Conservation (phyloP, 2,888 invertebrate genomes). For the Trypoxylon attenuatum region DNA sequence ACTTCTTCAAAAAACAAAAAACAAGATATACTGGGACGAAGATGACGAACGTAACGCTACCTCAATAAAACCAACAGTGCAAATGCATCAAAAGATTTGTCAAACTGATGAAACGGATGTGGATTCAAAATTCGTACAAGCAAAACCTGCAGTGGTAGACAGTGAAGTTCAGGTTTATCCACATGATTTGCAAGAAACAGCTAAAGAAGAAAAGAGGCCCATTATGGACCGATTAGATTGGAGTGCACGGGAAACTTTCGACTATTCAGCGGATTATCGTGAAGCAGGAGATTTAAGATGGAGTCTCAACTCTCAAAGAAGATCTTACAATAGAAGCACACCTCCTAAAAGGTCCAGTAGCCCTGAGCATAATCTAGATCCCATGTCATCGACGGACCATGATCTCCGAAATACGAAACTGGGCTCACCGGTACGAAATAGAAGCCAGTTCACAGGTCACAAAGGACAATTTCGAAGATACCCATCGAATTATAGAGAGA, state of each 20-base stretch:
- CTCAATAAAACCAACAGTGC: slow-evolving; percentile 31
- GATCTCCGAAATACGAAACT: slow-evolving; percentile 45
- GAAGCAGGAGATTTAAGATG: slow-evolving; percentile 67
- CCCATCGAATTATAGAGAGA: slow-evolving; percentile 53
- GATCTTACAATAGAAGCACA: slow-evolving; percentile 53
- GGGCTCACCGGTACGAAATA: slow-evolving; percentile 50
- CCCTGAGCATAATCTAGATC: slow-evolving; percentile 44
- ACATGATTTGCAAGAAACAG: slow-evolving; percentile 38
- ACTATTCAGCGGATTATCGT: slow-evolving; percentile 56
- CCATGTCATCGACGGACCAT: slow-evolving; percentile 42
- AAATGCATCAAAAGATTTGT: slow-evolving; percentile 69
- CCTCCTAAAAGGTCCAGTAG: slow-evolving; percentile 49
- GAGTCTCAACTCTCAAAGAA: slow-evolving; percentile 63
- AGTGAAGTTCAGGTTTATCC: slow-evolving; percentile 54
- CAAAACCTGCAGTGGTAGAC: slow-evolving; percentile 46
- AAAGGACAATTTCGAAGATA: slow-evolving; percentile 44
- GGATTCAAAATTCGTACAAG: slow-evolving; percentile 52
- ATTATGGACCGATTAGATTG: slow-evolving; percentile 70
- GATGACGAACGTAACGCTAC: slow-evolving; percentile 43
- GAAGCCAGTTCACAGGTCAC: slow-evolving; percentile 48
- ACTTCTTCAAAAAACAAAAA: slow-evolving; percentile 62
- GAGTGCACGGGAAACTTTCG: slow-evolving; percentile 64
- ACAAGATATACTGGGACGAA: slow-evolving; percentile 66
- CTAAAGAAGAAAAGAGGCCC: slow-evolving; percentile 63
- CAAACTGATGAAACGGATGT: slow-evolving; percentile 65